Evolutionary conservation across 1,140 invertebrate genomes (phyloP).

Genomic region (Drosophila orena): DNA sequence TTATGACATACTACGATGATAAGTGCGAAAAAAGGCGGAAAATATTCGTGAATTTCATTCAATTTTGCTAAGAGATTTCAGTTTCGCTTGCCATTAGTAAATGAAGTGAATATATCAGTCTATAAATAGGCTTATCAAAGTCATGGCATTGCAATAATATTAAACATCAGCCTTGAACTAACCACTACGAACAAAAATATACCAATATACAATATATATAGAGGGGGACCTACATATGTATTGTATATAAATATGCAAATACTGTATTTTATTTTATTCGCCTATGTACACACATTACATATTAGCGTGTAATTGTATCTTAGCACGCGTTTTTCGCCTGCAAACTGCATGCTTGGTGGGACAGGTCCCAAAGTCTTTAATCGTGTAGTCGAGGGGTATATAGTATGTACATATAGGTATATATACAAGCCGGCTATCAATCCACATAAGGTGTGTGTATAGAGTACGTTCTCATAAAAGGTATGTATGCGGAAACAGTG

Average conservation of each 20-base stretch:
- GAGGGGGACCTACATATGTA: neutral
- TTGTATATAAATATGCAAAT: constrained; percentile 22
- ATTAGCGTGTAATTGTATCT: constrained; percentile 51
- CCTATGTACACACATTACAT: constrained; percentile 10
- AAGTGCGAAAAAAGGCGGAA: constrained; percentile 52
- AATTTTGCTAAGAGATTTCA: constrained; percentile 63
- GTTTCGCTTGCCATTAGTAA: constrained; percentile 69
- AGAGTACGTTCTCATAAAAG: neutral
- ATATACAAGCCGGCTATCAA: constrained; percentile 2
- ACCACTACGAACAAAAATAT: constrained; percentile 23
- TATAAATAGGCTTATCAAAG: constrained; percentile 46
- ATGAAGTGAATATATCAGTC: constrained; percentile 50
- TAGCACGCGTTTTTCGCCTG: constrained; percentile 49
- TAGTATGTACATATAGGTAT: neutral
- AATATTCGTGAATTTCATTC: constrained; percentile 52
- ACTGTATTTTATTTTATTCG: neutral
- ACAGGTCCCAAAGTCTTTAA: constrained; percentile 22
- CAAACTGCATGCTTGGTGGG: constrained; percentile 30
- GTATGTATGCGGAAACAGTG: neutral
- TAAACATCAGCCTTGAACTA: constrained; percentile 63
- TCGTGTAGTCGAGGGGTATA: constrained; percentile 7
- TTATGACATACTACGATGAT: constrained; percentile 52
- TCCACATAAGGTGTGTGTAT: constrained; percentile 21
- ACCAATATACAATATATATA: neutral
- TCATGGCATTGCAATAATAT: constrained; percentile 25